Evolutionary conservation across 2,113 vertebrate genomes (phyloP).

Genomic region (Thunnus maccoyii): DNA sequence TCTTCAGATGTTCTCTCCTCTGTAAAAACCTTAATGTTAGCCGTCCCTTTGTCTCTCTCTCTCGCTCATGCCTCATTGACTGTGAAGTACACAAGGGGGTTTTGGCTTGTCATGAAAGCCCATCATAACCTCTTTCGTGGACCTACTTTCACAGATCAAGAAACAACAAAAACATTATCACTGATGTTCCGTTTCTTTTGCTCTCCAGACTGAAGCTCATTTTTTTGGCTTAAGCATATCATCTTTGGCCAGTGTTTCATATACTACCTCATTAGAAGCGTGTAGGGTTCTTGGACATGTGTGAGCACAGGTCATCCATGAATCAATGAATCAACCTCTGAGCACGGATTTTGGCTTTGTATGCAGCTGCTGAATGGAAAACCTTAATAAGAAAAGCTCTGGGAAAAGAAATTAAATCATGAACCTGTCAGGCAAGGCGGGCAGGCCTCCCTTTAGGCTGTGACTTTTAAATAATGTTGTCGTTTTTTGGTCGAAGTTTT

Average conservation of each 20-base stretch:
- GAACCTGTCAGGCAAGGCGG: constrained; percentile 11
- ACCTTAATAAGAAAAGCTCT: constrained; percentile 9
- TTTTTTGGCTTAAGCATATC: not conserved
- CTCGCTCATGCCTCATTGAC: not conserved
- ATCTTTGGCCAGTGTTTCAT: not conserved
- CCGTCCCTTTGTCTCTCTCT: constrained; percentile 1
- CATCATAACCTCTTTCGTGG: not conserved
- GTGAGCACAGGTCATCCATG: constrained; percentile 26
- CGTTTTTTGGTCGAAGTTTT: constrained; percentile 14
- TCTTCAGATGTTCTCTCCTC: not conserved
- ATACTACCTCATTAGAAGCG: constrained; percentile 15
- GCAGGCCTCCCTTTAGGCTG: not conserved
- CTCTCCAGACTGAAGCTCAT: not conserved
- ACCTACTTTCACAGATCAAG: not conserved
- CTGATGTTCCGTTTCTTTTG: constrained; percentile 10
- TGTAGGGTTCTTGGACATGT: constrained; percentile 29
- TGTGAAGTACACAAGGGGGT: constrained; percentile 7
- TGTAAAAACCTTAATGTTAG: not conserved
- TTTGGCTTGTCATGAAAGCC: constrained; percentile 23
- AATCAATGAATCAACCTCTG: constrained; percentile 23
- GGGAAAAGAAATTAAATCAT: constrained; percentile 33
- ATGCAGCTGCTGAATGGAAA: constrained; percentile 42
- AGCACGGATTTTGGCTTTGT: constrained; percentile 40
- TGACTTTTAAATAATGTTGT: constrained; percentile 21
- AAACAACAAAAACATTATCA: not conserved